These are phyloP conservation scores for Diphyllodes magnificus DNA, from an alignment of 2,113 vertebrate genomes.

Conservation along the genomic window DNA sequence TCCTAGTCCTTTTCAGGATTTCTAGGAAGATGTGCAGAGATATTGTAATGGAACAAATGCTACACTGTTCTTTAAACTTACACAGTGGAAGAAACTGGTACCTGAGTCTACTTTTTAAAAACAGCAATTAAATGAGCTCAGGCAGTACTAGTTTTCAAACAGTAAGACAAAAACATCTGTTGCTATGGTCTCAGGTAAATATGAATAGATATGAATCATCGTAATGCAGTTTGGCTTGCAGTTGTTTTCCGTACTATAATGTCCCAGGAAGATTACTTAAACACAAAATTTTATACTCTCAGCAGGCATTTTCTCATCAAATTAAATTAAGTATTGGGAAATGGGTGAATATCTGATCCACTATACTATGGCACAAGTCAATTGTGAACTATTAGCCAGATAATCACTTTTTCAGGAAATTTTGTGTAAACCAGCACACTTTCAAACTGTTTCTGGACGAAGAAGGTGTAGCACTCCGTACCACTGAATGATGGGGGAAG, in stretches of 20 bases:
- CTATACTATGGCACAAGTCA: neutral
- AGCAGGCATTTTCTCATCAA: neutral
- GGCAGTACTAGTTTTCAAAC: neutral
- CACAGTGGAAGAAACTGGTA: neutral
- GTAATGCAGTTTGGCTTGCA: neutral
- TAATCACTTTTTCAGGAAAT: neutral
- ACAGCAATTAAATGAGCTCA: neutral
- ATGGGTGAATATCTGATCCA: neutral
- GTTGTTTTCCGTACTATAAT: neutral
- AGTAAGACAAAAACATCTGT: neutral
- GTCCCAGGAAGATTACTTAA: neutral
- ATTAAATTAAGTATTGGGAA: neutral
- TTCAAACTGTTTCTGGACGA: neutral
- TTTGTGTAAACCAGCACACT: neutral
- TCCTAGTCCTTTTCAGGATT: neutral
- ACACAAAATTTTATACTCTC: neutral
- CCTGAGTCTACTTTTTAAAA: neutral
- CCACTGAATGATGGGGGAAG: neutral
- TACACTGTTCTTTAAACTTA: neutral
- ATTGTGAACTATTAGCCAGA: neutral
- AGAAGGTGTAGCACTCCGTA: neutral
- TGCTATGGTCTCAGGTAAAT: neutral
- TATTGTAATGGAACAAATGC: neutral
- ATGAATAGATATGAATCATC: neutral
- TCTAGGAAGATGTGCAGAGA: slow-evolving; percentile 17